Evolutionary conservation across 2,888 invertebrate species (phyloP).

Genomic region (Macrosiphum euphorbiae): DNA sequence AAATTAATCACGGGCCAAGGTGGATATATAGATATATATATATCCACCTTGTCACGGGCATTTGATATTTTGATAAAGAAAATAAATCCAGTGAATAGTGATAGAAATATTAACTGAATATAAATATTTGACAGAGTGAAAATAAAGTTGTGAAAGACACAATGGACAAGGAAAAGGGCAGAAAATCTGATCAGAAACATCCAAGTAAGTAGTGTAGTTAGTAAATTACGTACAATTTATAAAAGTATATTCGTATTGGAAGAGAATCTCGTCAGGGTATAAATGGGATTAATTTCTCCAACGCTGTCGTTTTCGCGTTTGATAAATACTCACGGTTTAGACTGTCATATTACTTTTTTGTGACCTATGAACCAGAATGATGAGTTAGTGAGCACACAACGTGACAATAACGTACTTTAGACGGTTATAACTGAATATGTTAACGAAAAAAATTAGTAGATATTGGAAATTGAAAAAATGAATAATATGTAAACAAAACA

Average conservation of each 20-base stretch:
- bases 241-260: not conserved
- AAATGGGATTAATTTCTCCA: not conserved
- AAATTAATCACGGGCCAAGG: not conserved
- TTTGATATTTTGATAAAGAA: not conserved
- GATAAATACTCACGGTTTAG: not conserved
- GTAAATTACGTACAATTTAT: not conserved
- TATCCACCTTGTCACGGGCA: too few relatives aligned
- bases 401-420: not conserved
- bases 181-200: slow-evolving; percentile 47
- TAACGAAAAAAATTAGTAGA: not conserved
- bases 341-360: not conserved
- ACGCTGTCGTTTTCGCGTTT: not conserved
- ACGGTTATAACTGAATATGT: not conserved
- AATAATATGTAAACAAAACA: slow-evolving; percentile 21
- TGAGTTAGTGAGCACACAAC: not conserved
- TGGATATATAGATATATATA: too few relatives aligned
- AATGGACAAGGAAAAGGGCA: slow-evolving; percentile 52
- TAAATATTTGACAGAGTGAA: not conserved
- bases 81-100: not conserved
- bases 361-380: not conserved
- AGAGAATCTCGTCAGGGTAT: not conserved
- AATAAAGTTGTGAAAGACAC: not conserved
- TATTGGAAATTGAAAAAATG: not conserved
- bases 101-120: not conserved
- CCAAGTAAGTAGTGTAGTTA: slow-evolving; percentile 39